phyloP scores from a whole-genome alignment of 2,113 vertebrate species.

The Eptatretus burgeri region DNA sequence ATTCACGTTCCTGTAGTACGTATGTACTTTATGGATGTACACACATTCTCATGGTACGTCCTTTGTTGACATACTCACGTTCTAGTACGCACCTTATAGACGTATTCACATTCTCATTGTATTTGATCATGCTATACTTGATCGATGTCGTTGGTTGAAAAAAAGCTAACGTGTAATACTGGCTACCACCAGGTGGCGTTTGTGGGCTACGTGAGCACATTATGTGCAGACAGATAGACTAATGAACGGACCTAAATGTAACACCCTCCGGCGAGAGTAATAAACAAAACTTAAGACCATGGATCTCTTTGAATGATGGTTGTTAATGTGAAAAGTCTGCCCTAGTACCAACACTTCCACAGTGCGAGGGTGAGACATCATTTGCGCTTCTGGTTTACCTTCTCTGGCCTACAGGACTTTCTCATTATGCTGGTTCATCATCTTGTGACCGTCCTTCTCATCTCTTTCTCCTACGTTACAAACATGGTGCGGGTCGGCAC shows the following conservation, averaged over 20 bases:
- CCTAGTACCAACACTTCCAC: neutral
- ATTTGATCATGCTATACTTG: too few relatives aligned
- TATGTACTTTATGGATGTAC: too few relatives aligned
- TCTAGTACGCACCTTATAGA: too few relatives aligned
- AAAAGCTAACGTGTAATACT: neutral
- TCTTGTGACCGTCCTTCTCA: slow-evolving; percentile 35
- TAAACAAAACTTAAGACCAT: too few relatives aligned
- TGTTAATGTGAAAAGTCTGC: neutral
- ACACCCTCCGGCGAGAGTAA: neutral
- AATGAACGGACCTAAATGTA: too few relatives aligned
- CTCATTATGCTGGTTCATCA: slow-evolving; percentile 79
- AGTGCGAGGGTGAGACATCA: neutral
- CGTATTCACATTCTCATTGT: too few relatives aligned
- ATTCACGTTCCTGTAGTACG: too few relatives aligned
- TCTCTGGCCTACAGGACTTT: slow-evolving; percentile 39
- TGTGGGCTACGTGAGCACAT: too few relatives aligned
- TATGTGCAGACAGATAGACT: too few relatives aligned
- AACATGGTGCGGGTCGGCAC: slow-evolving; percentile 72
- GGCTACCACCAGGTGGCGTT: neutral
- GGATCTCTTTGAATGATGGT: neutral
- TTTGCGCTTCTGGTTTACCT: slow-evolving; percentile 9
- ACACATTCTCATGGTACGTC: too few relatives aligned
- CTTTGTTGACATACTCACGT: too few relatives aligned
- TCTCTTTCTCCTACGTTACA: slow-evolving; percentile 65
- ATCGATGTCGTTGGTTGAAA: too few relatives aligned